These are phyloP conservation scores for Pycnomerus fuliginosus DNA, from an alignment of 2,888 invertebrate species.

Conservation along the genomic window DNA sequence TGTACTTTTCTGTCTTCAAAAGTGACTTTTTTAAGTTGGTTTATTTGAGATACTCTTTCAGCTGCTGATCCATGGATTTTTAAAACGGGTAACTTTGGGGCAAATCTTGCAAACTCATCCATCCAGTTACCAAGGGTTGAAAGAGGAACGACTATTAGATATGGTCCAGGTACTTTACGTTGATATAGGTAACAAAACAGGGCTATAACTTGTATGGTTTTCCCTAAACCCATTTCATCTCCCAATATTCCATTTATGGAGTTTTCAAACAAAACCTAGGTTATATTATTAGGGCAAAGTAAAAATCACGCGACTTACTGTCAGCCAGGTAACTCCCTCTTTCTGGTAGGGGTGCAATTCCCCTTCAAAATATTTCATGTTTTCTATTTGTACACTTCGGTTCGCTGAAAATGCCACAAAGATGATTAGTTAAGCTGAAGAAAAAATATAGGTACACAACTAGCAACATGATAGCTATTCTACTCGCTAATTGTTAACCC, in stretches of 20 bases:
- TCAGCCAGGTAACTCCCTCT: constrained; percentile 68
- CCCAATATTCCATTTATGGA: constrained; percentile 90
- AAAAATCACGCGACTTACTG: constrained; percentile 47
- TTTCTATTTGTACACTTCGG: too few species aligned
- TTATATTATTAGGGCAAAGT: background rate
- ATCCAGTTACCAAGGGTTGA: constrained; percentile 71
- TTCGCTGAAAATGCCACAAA: too few species aligned
- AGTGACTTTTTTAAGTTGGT: constrained; percentile 43
- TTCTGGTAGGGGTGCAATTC: constrained; percentile 63
- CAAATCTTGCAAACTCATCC: constrained; percentile 64
- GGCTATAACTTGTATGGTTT: constrained; percentile 88
- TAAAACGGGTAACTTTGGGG: constrained; percentile 62
- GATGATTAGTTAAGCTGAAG: too few species aligned
- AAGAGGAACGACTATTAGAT: constrained; percentile 63
- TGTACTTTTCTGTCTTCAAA: constrained; percentile 42
- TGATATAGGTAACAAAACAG: constrained; percentile 84
- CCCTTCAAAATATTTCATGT: constrained; percentile 49
- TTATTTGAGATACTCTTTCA: constrained; percentile 41
- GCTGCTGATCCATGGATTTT: constrained; percentile 57
- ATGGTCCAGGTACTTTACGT: constrained; percentile 50
- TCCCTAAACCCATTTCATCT: constrained; percentile 95
- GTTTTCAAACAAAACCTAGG: constrained; percentile 56
- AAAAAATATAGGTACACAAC: too few species aligned
- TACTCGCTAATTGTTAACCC: too few species aligned
- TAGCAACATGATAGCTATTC: too few species aligned